Base-by-base conservation (phyloP, 2,113 vertebrate species). In the Apeltes quadracus region DNA sequence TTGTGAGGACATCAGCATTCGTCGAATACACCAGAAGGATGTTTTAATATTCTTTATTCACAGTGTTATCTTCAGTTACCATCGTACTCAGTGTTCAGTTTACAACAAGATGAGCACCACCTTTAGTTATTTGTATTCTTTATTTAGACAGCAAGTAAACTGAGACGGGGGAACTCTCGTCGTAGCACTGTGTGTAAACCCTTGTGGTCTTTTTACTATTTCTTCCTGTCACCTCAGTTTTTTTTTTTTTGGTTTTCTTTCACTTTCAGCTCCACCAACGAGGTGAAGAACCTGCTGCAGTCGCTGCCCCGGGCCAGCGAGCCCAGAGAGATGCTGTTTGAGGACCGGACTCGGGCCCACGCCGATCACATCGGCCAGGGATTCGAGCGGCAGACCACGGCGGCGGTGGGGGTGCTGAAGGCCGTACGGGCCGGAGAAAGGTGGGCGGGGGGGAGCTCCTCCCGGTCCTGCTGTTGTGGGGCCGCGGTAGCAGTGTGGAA, bases 221-320 rank as follows among this genome's bases (percentile, higher is more conserved):
- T n/a, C n/a, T n/a, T n/a, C n/a, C n/a, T n/a, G n/a, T n/a, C n/a
- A n/a, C n/a, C n/a, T n/a, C n/a, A n/a, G n/a, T 3, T 22, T 27
- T 3, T 68, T 34, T 62, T 4, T 43, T 48, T 8, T 3, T 68
- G 39, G 58, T 9, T 23, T 13, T 34, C 27, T 54, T 29, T 29
- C 38, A 13, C 15, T 25, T 5, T 20, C 64, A 99, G 97, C 94
- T 97, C 97, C 86, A 97, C 96, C 94, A 99, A 98, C 93, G 97
- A 98, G 93, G 98, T 99, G 66, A 99, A 97, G 96, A 99, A 99
- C 91, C 92, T 99, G 87, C 96, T 99, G 85, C 97, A 99, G 94
- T 98, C 97, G 86, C 96, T 99, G 95, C 97, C 97, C 93, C 94
- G 97, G 92, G 92, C 96, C 84, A 98, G 96, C 64, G 97, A 98